phyloP scores from a whole-genome alignment of 2,113 vertebrate species.

The Rhea americana region DNA sequence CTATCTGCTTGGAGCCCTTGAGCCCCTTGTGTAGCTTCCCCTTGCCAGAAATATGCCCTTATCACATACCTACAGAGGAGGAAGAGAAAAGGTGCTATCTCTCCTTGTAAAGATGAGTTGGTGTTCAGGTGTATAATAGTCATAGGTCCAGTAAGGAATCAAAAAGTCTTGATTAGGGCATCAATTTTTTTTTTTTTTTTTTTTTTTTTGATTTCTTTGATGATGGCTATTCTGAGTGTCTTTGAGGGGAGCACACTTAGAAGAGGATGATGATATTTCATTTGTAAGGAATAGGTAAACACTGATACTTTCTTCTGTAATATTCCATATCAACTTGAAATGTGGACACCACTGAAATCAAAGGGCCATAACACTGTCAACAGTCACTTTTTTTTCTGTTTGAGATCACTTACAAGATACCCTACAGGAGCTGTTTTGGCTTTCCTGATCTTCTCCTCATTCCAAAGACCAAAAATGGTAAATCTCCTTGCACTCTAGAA shows the following conservation, averaged over 20 bases:
- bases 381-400: neutral
- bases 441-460: neutral
- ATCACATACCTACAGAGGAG: neutral
- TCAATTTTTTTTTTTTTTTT: neutral
- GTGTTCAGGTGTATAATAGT: neutral
- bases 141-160: neutral
- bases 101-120: neutral
- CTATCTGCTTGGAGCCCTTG: neutral
- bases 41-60: neutral
- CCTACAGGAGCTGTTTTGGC: neutral
- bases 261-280: neutral
- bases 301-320: neutral
- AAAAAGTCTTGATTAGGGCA: neutral
- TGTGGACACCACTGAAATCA: neutral
- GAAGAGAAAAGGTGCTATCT: neutral
- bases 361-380: neutral
- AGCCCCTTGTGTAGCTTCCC: neutral
- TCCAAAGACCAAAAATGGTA: neutral
- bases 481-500: neutral
- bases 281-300: neutral
- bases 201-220: neutral
- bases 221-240: neutral
- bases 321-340: neutral
- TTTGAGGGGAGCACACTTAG: neutral
- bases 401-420: neutral